Base-by-base conservation (phyloP, 2,888 invertebrate species). In the Pandemis heparana region DNA sequence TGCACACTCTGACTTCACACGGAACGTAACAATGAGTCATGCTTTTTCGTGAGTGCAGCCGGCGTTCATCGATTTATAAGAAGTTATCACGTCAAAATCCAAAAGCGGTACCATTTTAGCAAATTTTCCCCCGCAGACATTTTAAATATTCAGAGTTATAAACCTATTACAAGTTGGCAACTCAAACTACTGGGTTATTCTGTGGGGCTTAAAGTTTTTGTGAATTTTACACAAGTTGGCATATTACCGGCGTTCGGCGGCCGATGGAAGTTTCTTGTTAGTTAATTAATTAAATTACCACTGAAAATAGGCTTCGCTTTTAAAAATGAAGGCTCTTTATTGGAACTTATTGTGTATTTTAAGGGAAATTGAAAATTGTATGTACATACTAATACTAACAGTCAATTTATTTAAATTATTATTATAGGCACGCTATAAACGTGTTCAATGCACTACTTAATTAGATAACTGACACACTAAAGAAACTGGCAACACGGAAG, bases 191-290 rank as follows among this genome's bases (percentile, higher is more conserved):
- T 83, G 78, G 81, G 80, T 78, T 81, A 82, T 82, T 79, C 79
- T 77, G 77, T 71, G 77, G 79, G 79, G 84, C 87, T 90, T 88
- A 87, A 92, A 92, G 91, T 91, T 92, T 92, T 92, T 90, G 89
- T 87, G 83, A 92, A 90, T 92, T 92, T 92, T 88, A 85, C 85
- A 84, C 86, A 85, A 89, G 81, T 84, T 86, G 79, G 81, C 81
- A 88, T 88, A 91, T 89, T 88, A 87, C 84, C 82, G 76, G 82
- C 82, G 83, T 81, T 81, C 83, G 79, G 81, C 83, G 83, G 82
- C 80, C 81, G 80, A 75, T 77, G 71, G 74, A 87, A 89, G 79
- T 89, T 90, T 83, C 83, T 81, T 79, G 82, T 79, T 76, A 74
- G 78, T 86, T 89, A 86, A 89, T 91, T 92, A 89, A 90, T 91